Evolutionary conservation across 2,113 vertebrate genomes (phyloP).

Genomic region (Piprites chloris): DNA sequence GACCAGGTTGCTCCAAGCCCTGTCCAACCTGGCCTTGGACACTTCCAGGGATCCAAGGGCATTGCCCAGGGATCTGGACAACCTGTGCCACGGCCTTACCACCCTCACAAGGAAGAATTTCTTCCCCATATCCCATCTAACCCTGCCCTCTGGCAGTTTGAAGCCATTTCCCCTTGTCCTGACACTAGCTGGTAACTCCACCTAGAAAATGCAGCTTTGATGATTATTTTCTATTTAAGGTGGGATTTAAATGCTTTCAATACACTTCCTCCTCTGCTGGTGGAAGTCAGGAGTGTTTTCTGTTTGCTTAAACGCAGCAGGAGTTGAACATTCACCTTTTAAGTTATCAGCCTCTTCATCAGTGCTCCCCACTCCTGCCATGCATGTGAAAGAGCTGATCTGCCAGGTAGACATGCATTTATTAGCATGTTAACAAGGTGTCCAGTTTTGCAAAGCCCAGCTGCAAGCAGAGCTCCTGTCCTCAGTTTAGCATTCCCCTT

Average conservation of each 20-base stretch:
- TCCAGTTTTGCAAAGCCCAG: not conserved
- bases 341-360: not conserved
- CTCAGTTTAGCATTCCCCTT: not conserved
- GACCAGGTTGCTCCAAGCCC: not conserved
- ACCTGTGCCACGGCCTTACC: rapidly evolving
- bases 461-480: not conserved
- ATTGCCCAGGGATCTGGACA: no score
- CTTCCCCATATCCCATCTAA: not conserved
- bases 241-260: not conserved
- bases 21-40: rapidly evolving
- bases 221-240: not conserved
- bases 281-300: not conserved
- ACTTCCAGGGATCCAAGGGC: not conserved
- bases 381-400: conserved; percentile 8
- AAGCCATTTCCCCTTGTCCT: not conserved
- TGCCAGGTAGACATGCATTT: not conserved
- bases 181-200: not conserved
- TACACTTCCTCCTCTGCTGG: not conserved
- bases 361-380: not conserved
- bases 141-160: not conserved
- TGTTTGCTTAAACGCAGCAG: not conserved
- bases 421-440: conserved; percentile 35
- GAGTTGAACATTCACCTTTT: not conserved
- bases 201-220: not conserved
- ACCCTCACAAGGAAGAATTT: rapidly evolving